Base-by-base conservation (phyloP, 2,113 vertebrate genomes). In the Periophthalmus modestus region DNA sequence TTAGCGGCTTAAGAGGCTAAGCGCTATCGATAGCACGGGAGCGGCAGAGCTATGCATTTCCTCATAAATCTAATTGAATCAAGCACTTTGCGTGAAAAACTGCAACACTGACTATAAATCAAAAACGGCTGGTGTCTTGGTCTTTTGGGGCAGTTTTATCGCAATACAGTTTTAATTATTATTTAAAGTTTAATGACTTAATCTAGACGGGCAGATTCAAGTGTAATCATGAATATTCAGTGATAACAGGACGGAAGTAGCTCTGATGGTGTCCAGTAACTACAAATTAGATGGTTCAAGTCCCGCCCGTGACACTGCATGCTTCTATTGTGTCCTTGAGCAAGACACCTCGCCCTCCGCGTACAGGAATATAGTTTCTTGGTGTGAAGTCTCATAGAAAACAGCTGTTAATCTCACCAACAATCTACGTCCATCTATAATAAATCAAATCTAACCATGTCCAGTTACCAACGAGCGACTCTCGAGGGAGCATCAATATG, bases 51-150 rank as follows among this genome's bases (percentile, higher is more conserved):
- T 65, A 39, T 65, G 62, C 62, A 65, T 65, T 65, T 65, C 62
- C 62, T 65, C 62, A 65, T 65, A 65, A 65, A 65, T 65, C 18
- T 39, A 65, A 65, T 65, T 65, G 18, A 65, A 65, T 65, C 34
- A 65, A 65, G 33, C 62, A 65, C 62, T 65, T 65, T 16, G 34
- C 62, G 39, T 65, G 34, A 65, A 65, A 65, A 39, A 34, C 34
- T 63, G 61, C 62, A 39, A 39, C 34, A 21, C 18, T n/a, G 62
- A 36, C n/a, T 39, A 16, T 39, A 12, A 65, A 65, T 65, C 62
- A 18, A 39, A n/a, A 65, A n/a, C 21, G 15, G 24, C 59, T 62
- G 33, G 33, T 21, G 34, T 65, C 62, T 43, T 21, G 62, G 19
- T 19, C 34, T 39, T 65, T 16, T 39, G 62, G 33, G 34, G 33